Base-by-base conservation (phyloP, 2,113 vertebrate genomes). In the Orientallactaga bullata region DNA sequence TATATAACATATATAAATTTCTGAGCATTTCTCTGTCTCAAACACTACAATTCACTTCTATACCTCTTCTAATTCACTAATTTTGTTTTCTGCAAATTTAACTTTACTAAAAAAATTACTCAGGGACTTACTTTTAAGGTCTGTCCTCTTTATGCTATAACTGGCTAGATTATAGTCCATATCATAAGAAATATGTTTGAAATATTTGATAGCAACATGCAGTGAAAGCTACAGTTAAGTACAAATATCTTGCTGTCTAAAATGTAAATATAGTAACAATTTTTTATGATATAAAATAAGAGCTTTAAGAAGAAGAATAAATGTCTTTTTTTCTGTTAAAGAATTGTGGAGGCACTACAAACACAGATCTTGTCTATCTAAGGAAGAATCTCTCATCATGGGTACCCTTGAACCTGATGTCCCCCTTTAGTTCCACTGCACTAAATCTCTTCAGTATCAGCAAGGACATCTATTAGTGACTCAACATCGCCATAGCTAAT, bases 311-410 rank as follows among this genome's bases (percentile, higher is more conserved):
- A 60, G 83, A 72, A 30, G 94, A 83, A 60, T 94, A 85, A 76
- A 94, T 95, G 94, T 92, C 8, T 76, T 89, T 93, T 61, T 47
- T 47, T 91, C 23, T 79, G 79, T 83, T 24, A 86, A 79, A 94
- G 77, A 97, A 97, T 94, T 0, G 86, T 1, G n/a, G 78, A 93
- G 5, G 4, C n/a, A 9, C 0, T 35, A 35, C 13, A 3, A 55
- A 18, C n/a, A 66, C 65, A 58, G 32, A 18, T 32, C 11, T 61
- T 63, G 97, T 94, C 91, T 97, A 96, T 98, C 97, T 97, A 97
- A 98, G 97, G 96, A 98, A 98, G 96, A 98, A 98, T 99, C 99
- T 98, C 97, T 99, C 98, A 98, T 99, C 98, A 98, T 95, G 82
- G 94, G 96, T 98, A 98, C 98, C 98, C 98, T 99, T 99, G 99